phyloP scores from a whole-genome alignment of 92 coral and sea anemone genomes.

The Paragorgia papillata region DNA sequence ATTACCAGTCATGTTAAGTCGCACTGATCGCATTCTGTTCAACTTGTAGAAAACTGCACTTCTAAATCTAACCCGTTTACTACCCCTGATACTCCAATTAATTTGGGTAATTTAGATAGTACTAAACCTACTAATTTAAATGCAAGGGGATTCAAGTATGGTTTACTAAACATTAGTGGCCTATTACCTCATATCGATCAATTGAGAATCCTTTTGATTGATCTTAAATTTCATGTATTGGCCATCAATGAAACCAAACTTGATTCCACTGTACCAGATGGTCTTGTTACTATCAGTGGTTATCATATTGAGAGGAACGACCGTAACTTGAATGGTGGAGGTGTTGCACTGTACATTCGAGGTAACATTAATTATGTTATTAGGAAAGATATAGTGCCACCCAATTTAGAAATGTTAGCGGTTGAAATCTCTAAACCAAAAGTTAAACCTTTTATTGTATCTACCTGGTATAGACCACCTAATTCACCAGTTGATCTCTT shows the following conservation, averaged over 20 bases:
- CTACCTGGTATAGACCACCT: conserved; percentile 49
- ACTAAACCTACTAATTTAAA: neutral
- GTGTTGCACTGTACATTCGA: conserved; percentile 9
- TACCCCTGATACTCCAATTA: neutral
- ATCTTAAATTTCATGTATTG: conserved; percentile 27
- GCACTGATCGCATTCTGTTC: no score
- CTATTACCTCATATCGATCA: conserved; percentile 35
- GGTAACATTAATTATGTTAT: conserved; percentile 4
- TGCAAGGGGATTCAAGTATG: conserved; percentile 26
- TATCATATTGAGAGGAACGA: conserved; percentile 7
- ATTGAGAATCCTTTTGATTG: conserved; percentile 33
- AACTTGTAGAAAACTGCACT: no score
- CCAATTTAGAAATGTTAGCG: conserved; percentile 23
- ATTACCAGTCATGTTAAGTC: conserved; percentile 6
- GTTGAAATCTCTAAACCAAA: conserved; percentile 26
- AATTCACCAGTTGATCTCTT: conserved; percentile 13
- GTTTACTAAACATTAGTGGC: conserved; percentile 40
- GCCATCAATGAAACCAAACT: conserved; percentile 47
- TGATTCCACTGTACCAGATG: conserved; percentile 22
- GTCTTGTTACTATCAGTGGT: neutral
- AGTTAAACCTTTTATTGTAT: conserved; percentile 9
- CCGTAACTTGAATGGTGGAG: conserved; percentile 8
- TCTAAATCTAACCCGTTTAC: no score
- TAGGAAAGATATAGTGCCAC: conserved; percentile 13
- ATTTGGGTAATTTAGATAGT: no score